These are phyloP conservation scores for Hippocampus mohnikei DNA, from an alignment of 2,113 vertebrate genomes.

Conservation along the genomic window DNA sequence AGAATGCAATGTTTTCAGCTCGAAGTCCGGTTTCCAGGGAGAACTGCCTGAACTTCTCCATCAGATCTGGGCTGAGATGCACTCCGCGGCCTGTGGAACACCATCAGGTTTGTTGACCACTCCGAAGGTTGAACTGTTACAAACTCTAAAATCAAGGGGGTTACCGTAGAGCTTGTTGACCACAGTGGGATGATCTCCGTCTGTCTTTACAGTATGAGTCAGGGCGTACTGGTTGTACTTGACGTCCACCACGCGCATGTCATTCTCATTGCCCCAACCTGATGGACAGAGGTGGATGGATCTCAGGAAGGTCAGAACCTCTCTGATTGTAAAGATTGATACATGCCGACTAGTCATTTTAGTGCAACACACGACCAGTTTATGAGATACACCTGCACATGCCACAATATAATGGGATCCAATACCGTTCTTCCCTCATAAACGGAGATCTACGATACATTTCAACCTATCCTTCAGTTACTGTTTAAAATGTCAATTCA, in stretches of 20 bases:
- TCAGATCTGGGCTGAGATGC: conserved; percentile 55
- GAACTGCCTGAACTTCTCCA: conserved; percentile 74
- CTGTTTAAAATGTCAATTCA: too few relatives aligned
- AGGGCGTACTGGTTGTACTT: conserved; percentile 76
- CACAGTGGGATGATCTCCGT: conserved; percentile 24
- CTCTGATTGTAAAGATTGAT: too few relatives aligned
- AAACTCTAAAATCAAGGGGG: neutral
- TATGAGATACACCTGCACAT: too few relatives aligned
- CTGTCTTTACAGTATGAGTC: conserved; percentile 68
- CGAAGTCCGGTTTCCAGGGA: conserved; percentile 68
- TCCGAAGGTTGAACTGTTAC: neutral
- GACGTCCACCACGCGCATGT: conserved; percentile 69
- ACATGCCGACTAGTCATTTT: too few relatives aligned
- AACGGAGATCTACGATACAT: too few relatives aligned
- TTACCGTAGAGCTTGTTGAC: conserved; percentile 83
- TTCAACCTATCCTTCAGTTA: too few relatives aligned
- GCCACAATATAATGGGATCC: too few relatives aligned
- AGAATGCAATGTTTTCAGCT: conserved; percentile 70
- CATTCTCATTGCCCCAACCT: conserved; percentile 59
- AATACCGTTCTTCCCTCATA: too few relatives aligned
- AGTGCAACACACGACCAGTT: too few relatives aligned
- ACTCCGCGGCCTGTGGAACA: conserved; percentile 46
- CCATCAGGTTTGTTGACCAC: conserved; percentile 5
- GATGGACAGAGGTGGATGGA: neutral
- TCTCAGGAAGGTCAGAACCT: neutral